These are phyloP conservation scores for Calameuta idolon DNA, from an alignment of 2,888 invertebrate species.

Conservation along the genomic window DNA sequence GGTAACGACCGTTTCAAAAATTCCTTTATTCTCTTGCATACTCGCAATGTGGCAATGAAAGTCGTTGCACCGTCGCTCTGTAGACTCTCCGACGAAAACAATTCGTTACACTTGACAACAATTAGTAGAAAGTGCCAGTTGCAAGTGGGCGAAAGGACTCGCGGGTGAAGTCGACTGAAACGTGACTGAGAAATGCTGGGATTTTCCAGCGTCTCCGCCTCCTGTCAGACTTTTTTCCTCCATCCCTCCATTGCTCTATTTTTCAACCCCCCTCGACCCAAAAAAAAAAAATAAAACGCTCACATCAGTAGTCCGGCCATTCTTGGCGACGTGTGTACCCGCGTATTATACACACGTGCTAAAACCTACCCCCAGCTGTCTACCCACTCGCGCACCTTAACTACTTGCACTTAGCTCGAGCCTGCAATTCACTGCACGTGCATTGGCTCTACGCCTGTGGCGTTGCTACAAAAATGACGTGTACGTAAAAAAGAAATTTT, in stretches of 20 bases:
- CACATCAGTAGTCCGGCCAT: neutral
- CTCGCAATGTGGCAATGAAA: neutral
- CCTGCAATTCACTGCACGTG: neutral
- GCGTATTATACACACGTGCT: neutral
- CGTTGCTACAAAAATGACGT: neutral
- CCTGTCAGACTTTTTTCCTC: neutral
- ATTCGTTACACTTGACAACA: slow-evolving; percentile 49
- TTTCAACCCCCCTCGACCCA: neutral
- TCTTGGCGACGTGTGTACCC: neutral
- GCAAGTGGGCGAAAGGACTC: slow-evolving; percentile 35
- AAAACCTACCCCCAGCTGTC: neutral
- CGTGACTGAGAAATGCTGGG: neutral
- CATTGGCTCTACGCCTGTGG: neutral
- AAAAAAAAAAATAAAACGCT: neutral
- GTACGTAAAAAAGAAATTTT: neutral
- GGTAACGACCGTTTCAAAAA: neutral
- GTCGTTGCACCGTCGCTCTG: neutral
- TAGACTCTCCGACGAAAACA: slow-evolving; percentile 31
- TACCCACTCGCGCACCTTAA: neutral
- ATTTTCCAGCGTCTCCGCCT: slow-evolving; percentile 6
- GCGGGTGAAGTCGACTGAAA: neutral
- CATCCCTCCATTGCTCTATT: neutral
- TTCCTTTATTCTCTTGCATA: neutral
- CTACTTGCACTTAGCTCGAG: neutral
- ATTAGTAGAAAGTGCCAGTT: slow-evolving; percentile 41